phyloP scores from a whole-genome alignment of 1,140 invertebrate species.

The Himalopsyche phryganea region DNA sequence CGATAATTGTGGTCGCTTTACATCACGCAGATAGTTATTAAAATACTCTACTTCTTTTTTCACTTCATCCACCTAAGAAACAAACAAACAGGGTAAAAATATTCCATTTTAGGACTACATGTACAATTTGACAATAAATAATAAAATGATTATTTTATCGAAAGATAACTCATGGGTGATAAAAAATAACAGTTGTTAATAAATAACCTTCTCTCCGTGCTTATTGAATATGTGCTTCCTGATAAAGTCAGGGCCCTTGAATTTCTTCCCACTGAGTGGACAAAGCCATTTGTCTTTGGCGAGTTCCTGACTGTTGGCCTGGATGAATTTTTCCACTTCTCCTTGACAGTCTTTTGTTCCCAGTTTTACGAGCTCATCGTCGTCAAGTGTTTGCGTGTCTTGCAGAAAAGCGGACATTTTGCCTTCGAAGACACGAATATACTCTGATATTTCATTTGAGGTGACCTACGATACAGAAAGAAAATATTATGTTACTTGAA shows the following conservation, averaged over 20 bases:
- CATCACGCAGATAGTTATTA: slow-evolving; percentile 95
- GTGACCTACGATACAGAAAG: slow-evolving; percentile 45
- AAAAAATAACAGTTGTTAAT: too few species aligned
- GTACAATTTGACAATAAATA: too few species aligned
- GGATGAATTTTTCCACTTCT: slow-evolving; percentile 93
- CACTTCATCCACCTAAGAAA: slow-evolving; percentile 77
- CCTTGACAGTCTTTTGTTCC: slow-evolving; percentile 84
- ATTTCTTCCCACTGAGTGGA: slow-evolving; percentile 97
- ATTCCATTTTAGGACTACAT: too few species aligned
- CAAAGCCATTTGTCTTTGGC: slow-evolving; percentile 98
- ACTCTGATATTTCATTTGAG: slow-evolving; percentile 70
- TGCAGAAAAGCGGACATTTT: slow-evolving; percentile 89
- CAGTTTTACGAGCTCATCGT: slow-evolving; percentile 81
- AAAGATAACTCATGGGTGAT: too few species aligned
- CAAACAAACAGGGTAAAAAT: too few species aligned
- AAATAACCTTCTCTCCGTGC: slow-evolving; percentile 80
- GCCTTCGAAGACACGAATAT: slow-evolving; percentile 74
- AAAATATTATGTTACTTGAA: slow-evolving; percentile 14
- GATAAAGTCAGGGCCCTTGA: slow-evolving; percentile 98
- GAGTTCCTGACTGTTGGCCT: slow-evolving; percentile 91
- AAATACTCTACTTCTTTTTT: slow-evolving; percentile 96
- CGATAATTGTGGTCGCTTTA: slow-evolving; percentile 89
- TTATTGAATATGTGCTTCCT: slow-evolving; percentile 99
- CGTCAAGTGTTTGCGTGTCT: slow-evolving; percentile 62
- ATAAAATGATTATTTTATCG: too few species aligned